Conservation (phyloP, 2,113 vertebrate genomes). For the Grantiella picta region DNA sequence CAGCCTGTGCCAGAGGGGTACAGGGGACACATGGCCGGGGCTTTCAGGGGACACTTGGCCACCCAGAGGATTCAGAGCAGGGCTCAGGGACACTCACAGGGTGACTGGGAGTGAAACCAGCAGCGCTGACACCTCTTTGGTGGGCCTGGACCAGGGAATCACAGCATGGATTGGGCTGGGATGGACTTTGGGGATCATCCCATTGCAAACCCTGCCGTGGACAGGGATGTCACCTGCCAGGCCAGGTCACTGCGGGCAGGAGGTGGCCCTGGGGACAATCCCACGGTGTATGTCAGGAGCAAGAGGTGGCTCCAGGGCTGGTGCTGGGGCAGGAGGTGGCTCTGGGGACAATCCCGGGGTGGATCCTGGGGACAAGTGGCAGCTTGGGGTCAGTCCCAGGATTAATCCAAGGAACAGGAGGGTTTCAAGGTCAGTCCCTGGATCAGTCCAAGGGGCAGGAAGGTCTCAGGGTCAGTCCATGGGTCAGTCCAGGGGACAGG, state of each 20-base stretch:
- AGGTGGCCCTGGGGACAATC: neutral
- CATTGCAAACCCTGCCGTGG: neutral
- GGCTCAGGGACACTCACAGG: neutral
- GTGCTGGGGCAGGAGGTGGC: neutral
- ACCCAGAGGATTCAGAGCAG: neutral
- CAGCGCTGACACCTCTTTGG: neutral
- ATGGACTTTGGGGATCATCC: neutral
- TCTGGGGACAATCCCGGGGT: neutral
- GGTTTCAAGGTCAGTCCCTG: neutral
- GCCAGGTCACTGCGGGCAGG: fast-evolving
- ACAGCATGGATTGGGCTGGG: neutral
- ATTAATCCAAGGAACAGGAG: too few species aligned
- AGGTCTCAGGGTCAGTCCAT: fast-evolving
- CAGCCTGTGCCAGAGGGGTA: too few species aligned
- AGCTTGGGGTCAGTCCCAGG: too few species aligned
- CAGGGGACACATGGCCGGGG: neutral
- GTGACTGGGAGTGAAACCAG: neutral
- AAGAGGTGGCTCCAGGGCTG: neutral
- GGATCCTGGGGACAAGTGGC: neutral
- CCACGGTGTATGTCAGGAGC: neutral
- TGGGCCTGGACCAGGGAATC: fast-evolving
- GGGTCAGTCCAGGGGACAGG: neutral
- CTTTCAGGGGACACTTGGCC: neutral
- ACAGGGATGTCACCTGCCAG: neutral
- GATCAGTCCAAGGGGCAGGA: too few species aligned